phyloP scores from a whole-genome alignment of 2,113 vertebrate species.

The Phasianus colchicus region DNA sequence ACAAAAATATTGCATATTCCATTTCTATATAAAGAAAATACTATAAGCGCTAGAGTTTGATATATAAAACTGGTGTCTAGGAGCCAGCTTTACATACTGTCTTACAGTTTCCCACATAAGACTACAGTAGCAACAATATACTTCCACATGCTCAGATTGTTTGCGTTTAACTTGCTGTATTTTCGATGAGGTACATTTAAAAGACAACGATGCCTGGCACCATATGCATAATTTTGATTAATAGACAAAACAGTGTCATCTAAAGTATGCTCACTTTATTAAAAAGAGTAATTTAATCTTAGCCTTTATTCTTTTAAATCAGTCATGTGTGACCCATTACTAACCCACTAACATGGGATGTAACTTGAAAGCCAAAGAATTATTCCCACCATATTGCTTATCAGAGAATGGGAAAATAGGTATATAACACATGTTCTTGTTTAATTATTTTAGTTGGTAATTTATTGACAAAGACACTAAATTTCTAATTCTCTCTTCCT shows the following conservation, averaged over 20 bases:
- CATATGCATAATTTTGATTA: slow-evolving; percentile 53
- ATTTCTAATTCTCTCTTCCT: slow-evolving; percentile 37
- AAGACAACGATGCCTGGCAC: slow-evolving; percentile 35
- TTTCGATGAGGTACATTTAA: slow-evolving; percentile 64
- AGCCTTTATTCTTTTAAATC: slow-evolving; percentile 67
- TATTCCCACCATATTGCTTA: slow-evolving; percentile 67
- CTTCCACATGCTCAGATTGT: slow-evolving; percentile 15
- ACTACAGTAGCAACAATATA: slow-evolving; percentile 13
- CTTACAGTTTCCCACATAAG: slow-evolving; percentile 1
- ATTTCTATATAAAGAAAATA: neutral
- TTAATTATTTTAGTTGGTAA: slow-evolving; percentile 59
- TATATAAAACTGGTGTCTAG: neutral
- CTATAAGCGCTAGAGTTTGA: neutral
- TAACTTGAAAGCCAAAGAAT: slow-evolving; percentile 67
- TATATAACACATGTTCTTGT: slow-evolving; percentile 45
- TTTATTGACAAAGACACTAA: slow-evolving; percentile 56
- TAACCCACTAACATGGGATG: slow-evolving; percentile 64
- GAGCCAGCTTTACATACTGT: neutral
- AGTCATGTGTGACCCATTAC: slow-evolving; percentile 71
- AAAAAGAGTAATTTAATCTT: slow-evolving; percentile 72
- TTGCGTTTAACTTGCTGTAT: slow-evolving; percentile 55
- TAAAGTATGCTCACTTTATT: slow-evolving; percentile 63
- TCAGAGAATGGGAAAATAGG: slow-evolving; percentile 63
- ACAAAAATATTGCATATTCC: neutral
- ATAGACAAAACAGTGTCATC: slow-evolving; percentile 26